Percentiles rank a stretch among this genome's conserved stretches.
phyloP scores from a whole-genome alignment of 2,113 vertebrate species.

The Oceanites oceanicus region DNA sequence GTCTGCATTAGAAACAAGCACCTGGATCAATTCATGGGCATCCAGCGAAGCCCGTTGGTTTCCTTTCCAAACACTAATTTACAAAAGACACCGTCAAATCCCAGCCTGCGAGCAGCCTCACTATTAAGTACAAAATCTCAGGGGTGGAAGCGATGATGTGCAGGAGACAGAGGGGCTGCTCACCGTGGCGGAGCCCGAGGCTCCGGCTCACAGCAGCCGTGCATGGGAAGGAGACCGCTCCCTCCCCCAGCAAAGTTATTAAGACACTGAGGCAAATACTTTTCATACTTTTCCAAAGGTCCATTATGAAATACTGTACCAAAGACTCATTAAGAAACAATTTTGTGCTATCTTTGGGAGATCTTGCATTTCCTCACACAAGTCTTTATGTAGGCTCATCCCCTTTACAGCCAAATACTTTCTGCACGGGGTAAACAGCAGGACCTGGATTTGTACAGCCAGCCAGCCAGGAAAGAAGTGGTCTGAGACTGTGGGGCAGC shows the following conservation, averaged over 20 bases:
- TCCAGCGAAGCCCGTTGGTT: conserved; percentile 56
- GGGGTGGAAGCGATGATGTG: not conserved
- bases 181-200: rapidly evolving
- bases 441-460: not conserved
- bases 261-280: not conserved
- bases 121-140: not conserved
- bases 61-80: conserved; percentile 25
- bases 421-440: not conserved
- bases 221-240: not conserved
- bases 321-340: not conserved
- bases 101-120: rapidly evolving
- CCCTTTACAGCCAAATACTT: not conserved
- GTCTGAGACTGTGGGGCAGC: not conserved
- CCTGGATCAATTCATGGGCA: conserved; percentile 72
- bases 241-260: not conserved
- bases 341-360: not conserved
- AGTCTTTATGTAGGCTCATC: not conserved
- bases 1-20: conserved; percentile 53
- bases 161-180: not conserved
- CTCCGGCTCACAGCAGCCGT: rapidly evolving
- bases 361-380: not conserved
- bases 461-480: not conserved
- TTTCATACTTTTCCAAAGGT: not conserved
- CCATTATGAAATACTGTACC: not conserved
- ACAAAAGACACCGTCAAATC: not conserved